Evolutionary conservation across 2,113 vertebrate species (phyloP), one percentile per base, ranked within the genome.

Genomic region (Engraulis encrasicolus): DNA sequence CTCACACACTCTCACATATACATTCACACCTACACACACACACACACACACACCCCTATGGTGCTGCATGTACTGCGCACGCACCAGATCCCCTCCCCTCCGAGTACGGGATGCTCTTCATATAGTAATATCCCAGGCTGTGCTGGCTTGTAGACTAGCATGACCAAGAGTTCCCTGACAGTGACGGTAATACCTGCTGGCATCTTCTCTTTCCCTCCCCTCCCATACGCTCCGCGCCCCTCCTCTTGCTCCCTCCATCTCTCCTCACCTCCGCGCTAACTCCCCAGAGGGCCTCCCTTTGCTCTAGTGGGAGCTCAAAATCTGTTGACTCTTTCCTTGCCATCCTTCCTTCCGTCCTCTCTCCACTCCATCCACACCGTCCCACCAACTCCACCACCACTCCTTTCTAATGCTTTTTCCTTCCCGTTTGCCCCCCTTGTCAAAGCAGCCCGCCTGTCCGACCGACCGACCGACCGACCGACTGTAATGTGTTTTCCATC

Each of bases 161-260:
- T 78, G 54, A 82, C 45, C 79, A 58, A 81, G 74, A 81, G 52
- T 34, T 31, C 85, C 48, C 87, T 92, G 91, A 94, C 93, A 93
- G 90, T 93, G 91, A 94, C 91, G 90, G 88, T 94, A 95, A 95
- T 92, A 91, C 90, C 90, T 87, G 87, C 91, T 89, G 92, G 94
- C 93, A 92, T 91, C 91, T 89, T 89, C 91, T 91, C 91, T 89
- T 90, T 85, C 90, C 50, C 83, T 83, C 90, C 34, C 19, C 88
- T 86, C 86, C 77, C 86, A 34, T 23, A 2, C 6, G 27, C 52
- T 19, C 19, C 50, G 50, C 14, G 38, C 48, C 66, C 83, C 66
- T 84, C n/a, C 86, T 88, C 86, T 74, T 23, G 7, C 6, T 66
- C 52, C 52, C 19, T 80, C 77, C 14, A 58, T 74, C 66, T 83